phyloP scores from a whole-genome alignment of 2,797 vertebrate species.

The Chromis chromis region DNA sequence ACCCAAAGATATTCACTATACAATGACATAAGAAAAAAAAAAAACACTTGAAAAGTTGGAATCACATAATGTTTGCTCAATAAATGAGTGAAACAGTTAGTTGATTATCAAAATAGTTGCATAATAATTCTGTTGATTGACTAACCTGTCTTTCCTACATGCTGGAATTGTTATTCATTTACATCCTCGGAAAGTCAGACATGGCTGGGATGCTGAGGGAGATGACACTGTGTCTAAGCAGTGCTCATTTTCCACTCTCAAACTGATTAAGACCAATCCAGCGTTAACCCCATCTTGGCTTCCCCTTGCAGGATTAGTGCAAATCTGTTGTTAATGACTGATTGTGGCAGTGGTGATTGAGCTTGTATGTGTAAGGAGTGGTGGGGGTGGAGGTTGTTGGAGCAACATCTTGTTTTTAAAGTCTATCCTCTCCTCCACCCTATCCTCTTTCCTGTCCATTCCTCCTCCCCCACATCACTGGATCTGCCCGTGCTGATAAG shows the following conservation, averaged over 20 bases:
- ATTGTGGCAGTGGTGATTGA: slow-evolving; percentile 38
- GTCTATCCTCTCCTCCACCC: slow-evolving; percentile 28
- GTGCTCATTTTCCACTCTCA: slow-evolving; percentile 47
- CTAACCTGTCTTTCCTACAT: not conserved
- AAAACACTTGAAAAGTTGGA: not conserved
- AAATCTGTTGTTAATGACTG: slow-evolving; percentile 72
- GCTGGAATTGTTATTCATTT: not conserved
- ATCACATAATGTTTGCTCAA: not conserved
- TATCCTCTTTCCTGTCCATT: not conserved
- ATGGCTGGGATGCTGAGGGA: slow-evolving; percentile 21
- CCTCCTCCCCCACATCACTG: slow-evolving; percentile 31
- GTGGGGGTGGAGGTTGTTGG: slow-evolving; percentile 5
- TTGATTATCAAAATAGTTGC: no score
- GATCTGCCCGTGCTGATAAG: slow-evolving; percentile 33
- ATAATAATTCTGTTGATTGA: not conserved
- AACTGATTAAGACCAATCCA: slow-evolving; percentile 75
- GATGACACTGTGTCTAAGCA: slow-evolving; percentile 31
- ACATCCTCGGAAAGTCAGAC: slow-evolving; percentile 16
- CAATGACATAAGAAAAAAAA: not conserved
- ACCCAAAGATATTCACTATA: not conserved
- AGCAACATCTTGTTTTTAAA: slow-evolving; percentile 62
- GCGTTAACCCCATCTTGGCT: slow-evolving; percentile 70
- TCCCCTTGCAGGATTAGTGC: slow-evolving; percentile 67
- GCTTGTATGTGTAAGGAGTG: slow-evolving; percentile 16
- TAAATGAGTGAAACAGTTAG: not conserved